These are phyloP conservation scores for Brachypteracias leptosomus DNA, from an alignment of 2,113 vertebrate species.

Conservation along the genomic window DNA sequence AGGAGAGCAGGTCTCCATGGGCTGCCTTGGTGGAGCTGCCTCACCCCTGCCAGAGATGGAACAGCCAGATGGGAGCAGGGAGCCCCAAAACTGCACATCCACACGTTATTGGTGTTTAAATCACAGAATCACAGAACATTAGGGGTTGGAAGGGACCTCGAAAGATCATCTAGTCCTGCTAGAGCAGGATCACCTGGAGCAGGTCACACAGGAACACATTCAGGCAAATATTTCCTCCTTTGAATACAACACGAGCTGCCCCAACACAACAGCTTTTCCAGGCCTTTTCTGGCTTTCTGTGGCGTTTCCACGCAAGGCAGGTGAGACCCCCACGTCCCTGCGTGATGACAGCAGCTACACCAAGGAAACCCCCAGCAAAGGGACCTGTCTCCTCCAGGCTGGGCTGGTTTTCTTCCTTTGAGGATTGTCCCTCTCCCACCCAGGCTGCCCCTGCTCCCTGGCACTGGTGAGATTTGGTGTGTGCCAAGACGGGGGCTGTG, in stretches of 20 bases:
- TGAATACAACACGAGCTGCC: background rate
- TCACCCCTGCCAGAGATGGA: accelerated
- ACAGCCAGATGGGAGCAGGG: background rate
- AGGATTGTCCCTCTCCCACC: background rate
- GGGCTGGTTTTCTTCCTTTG: background rate
- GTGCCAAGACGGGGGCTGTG: background rate
- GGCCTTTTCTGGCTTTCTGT: background rate
- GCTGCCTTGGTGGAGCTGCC: background rate
- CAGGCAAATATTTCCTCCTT: background rate
- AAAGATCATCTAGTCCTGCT: too few species aligned
- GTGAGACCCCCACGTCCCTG: background rate
- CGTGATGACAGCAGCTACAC: accelerated
- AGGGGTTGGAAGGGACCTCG: too few species aligned
- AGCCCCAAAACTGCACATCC: background rate
- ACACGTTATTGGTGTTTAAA: accelerated
- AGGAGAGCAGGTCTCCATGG: background rate
- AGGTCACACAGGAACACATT: too few species aligned
- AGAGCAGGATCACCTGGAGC: too few species aligned
- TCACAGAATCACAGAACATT: too few species aligned
- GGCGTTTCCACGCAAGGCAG: accelerated
- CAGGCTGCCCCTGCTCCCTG: accelerated
- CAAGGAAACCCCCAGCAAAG: too few species aligned
- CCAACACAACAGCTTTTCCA: background rate
- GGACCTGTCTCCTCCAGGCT: background rate
- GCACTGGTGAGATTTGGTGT: background rate